Conservation (phyloP, 2,888 invertebrate species). For the Entomobrya proxima region DNA sequence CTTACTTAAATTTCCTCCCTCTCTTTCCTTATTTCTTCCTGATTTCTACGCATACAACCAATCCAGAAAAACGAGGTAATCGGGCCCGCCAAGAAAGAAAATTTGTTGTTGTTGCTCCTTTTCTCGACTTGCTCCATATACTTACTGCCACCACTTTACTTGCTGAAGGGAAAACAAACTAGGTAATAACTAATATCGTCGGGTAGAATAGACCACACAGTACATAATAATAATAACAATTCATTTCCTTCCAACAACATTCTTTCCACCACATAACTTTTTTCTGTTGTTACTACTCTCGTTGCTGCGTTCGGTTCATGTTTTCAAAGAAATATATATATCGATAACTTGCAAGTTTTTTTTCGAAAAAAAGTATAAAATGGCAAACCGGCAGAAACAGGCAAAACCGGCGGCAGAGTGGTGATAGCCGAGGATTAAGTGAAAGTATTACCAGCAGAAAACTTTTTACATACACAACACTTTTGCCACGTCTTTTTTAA, state of each 20-base stretch:
- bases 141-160: background rate
- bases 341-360: background rate
- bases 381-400: background rate
- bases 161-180: slow-evolving; percentile 4
- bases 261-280: background rate
- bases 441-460: background rate
- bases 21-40: background rate
- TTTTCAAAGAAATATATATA: background rate
- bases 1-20: slow-evolving; percentile 17
- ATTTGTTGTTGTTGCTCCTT: slow-evolving; percentile 28
- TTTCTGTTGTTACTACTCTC: background rate
- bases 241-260: background rate
- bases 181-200: slow-evolving; percentile 24
- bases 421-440: background rate
- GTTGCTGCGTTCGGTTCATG: background rate
- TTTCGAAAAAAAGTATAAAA: background rate
- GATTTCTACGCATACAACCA: background rate
- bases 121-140: background rate
- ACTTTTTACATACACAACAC: slow-evolving; percentile 8
- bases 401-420: background rate
- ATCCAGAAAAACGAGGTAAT: slow-evolving; percentile 18
- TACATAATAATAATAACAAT: slow-evolving; percentile 8
- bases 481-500: background rate
- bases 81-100: background rate
- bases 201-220: background rate